Conservation (phyloP, 2,888 invertebrate genomes). For the Epinotia nisella region DNA sequence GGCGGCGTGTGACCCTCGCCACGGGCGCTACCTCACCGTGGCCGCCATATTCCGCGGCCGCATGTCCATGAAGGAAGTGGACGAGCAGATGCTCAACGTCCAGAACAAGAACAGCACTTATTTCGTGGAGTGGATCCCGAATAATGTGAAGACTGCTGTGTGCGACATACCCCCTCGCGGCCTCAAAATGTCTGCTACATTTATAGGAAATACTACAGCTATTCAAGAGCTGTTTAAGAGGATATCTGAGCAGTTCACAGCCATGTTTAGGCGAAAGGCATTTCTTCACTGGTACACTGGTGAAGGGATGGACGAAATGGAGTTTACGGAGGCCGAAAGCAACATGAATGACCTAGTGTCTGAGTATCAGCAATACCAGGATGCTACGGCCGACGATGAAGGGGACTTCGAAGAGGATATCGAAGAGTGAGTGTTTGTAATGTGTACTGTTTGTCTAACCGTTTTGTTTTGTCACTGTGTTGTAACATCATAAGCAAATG, state of each 20-base stretch:
- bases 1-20: conserved; percentile 93
- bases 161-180: conserved; percentile 87
- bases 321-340: conserved; percentile 95
- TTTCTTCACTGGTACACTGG: conserved; percentile 97
- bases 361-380: conserved; percentile 94
- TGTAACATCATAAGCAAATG: conserved; percentile 21
- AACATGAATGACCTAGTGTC: conserved; percentile 94
- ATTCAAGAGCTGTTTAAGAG: conserved; percentile 92
- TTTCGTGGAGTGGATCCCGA: conserved; percentile 89
- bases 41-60: conserved; percentile 91
- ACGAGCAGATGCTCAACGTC: conserved; percentile 88
- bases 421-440: conserved; percentile 19
- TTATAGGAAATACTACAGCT: conserved; percentile 90
- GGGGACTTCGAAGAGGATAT: conserved; percentile 89
- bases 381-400: conserved; percentile 91
- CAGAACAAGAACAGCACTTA: conserved; percentile 88
- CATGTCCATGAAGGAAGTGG: conserved; percentile 94
- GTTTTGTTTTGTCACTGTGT: conserved; percentile 29
- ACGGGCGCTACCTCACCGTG: conserved; percentile 91
- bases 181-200: conserved; percentile 91
- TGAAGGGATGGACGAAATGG: conserved; percentile 96
- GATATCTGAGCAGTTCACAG: conserved; percentile 90
- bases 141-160: conserved; percentile 88
- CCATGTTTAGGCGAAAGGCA: conserved; percentile 95
- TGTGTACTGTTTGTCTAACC: conserved; percentile 18